Conservation (phyloP, 2,888 invertebrate species). For the Andrena flavipes region DNA sequence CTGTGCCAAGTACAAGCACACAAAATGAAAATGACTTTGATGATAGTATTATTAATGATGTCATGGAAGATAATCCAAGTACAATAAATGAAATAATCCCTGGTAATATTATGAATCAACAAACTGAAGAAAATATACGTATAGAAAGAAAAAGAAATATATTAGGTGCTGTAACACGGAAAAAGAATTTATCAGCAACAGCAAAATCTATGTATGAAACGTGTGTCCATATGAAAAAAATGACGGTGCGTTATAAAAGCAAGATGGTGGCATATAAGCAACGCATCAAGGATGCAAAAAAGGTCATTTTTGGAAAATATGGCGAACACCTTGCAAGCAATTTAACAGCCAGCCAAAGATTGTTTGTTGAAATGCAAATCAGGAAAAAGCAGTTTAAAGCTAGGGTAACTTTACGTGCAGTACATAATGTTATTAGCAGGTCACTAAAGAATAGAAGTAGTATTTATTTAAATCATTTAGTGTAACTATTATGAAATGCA, state of each 20-base stretch:
- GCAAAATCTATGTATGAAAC: background rate
- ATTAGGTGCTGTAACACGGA: slow-evolving; percentile 1
- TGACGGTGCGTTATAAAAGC: background rate
- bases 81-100: too few species aligned
- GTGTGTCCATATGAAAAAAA: background rate
- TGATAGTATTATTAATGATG: too few species aligned
- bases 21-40: background rate
- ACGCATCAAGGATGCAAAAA: background rate
- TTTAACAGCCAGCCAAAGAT: background rate
- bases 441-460: background rate
- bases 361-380: background rate
- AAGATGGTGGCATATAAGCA: background rate
- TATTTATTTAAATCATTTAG: background rate
- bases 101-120: background rate
- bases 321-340: background rate
- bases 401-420: background rate
- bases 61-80: too few species aligned
- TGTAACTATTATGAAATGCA: too few species aligned
- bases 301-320: background rate
- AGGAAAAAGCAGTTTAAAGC: background rate
- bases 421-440: background rate
- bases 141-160: background rate
- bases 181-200: background rate
- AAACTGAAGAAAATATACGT: background rate
- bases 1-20: background rate